phyloP scores from a whole-genome alignment of 2,888 invertebrate genomes.

The Penaeus monodon region DNA sequence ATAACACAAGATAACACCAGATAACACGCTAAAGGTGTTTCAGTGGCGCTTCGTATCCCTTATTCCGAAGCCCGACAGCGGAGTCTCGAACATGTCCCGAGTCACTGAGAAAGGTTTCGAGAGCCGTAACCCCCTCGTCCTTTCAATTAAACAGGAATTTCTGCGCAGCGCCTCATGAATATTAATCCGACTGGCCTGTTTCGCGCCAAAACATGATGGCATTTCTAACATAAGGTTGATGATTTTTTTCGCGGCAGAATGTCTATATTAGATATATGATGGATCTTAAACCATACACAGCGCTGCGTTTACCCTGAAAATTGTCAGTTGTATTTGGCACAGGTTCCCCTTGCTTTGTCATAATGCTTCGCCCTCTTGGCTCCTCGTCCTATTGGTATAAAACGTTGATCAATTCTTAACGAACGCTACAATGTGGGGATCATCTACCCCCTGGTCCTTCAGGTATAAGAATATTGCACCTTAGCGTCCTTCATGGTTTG shows the following conservation, averaged over 20 bases:
- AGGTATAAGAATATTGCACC: constrained; percentile 22
- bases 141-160: constrained; percentile 51
- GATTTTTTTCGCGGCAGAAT: constrained; percentile 14
- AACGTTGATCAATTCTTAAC: background rate
- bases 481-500: constrained; percentile 29
- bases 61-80: too few relatives aligned
- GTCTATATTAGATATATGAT: constrained; percentile 45
- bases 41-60: too few relatives aligned
- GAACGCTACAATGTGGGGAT: constrained; percentile 28
- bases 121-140: constrained; percentile 20
- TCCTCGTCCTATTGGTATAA: background rate
- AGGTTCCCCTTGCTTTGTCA: constrained; percentile 7
- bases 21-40: too few relatives aligned
- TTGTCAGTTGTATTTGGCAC: constrained; percentile 7
- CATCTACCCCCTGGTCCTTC: constrained; percentile 26
- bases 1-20: too few relatives aligned
- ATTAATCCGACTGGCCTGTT: constrained; percentile 48
- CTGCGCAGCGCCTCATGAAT: constrained; percentile 40
- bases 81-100: too few relatives aligned
- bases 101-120: too few relatives aligned
- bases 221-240: constrained; percentile 17
- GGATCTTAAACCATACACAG: constrained; percentile 28
- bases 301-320: constrained; percentile 26
- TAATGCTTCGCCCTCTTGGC: constrained; percentile 16
- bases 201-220: constrained; percentile 40